Evolutionary conservation across 1,140 invertebrate species (phyloP), one percentile per base, ranked within the genome.

Genomic region (Ectropis grisescens): DNA sequence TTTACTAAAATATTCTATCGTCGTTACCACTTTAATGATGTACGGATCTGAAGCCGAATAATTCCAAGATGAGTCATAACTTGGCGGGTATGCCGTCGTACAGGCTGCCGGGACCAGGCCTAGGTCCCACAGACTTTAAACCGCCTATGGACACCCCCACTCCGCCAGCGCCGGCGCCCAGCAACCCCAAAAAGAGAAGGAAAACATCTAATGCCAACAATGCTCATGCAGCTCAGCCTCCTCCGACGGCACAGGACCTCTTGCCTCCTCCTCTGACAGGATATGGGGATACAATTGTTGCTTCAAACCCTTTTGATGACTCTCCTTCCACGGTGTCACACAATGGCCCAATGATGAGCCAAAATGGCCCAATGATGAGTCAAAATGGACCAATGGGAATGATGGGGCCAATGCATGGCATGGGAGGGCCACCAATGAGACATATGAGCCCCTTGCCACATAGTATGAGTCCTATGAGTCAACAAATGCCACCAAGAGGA

Each of bases 261-360:
- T 75, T 95, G 41, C 83, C 93, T 38, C 93, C 93, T 13, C 94
- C 93, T 8, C 90, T 93, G 14, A 87, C 91, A 25, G 92, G 93
- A 32, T 96, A 94, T 80, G 94, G 94, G 24, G 94, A 97, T 61
- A 96, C 94, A 27, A 95, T 98, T 60, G 89, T 97, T 41, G 95
- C 94, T 19, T 95, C 93, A 34, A 97, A 97, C 83, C 95, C 95
- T 13, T 97, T 98, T 81, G 96, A 98, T 80, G 96, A 98, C 60
- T 93, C 91, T 7, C 93, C 94, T 12, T 76, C 72, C 26, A 85
- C 89, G 80, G 58, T 87, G 52, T 79, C 85, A 68, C 70, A 82
- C 82, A 53, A 84, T 79, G 67, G 85, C 53, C 84, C 85, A 25
- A 89, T 87, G 79, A 89, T 90, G 79, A 83, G 80, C 53, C 84